Base-by-base conservation (phyloP, 2,113 vertebrate species). In the Hippocampus zosterae region DNA sequence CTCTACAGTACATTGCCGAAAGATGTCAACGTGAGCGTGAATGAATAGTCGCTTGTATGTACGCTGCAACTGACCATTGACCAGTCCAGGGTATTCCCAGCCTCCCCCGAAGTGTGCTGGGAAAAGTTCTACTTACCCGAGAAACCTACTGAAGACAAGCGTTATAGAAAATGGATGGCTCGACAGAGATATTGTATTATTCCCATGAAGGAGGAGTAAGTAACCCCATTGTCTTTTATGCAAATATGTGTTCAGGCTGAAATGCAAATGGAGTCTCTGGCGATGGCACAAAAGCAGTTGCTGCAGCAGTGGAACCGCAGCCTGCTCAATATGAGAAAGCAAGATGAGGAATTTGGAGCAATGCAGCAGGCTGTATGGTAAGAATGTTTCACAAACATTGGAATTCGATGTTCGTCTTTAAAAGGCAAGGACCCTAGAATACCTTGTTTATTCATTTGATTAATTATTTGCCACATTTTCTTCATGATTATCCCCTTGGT, bases 251-350 rank as follows among this genome's bases (percentile, higher is more conserved):
- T 56, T 25, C 71, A 99, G 97, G 95, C 93, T 68, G 88, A 84
- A 80, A 84, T 90, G 44, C 94, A 96, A 74, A 88, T 95, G 6
- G 93, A 94, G 9, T 82, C 93, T 69, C 90, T 98, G 72, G 33
- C 61, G 41, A 1, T 96, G 79, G 91, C 93, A 75, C 94, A 91
- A 29, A 95, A 92, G 73, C 92, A 75, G 12, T 63, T 98, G 70
- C 68, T 97, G 42, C 93, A 93, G 65, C 92, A 97, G 70, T 99
- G 96, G 96, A 90, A 86, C 68, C 86, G 76, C 86, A 95, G 93
- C 80, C 83, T 98, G 80, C 52, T 92, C 79, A 93, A 85, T n/a
- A 90, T 97, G 93, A 92, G 84, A 69, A 93, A 84, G 21, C 92
- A 92, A 1, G 92, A 96, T 0, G 96, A 96, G 84, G 93, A 93